phyloP scores from a whole-genome alignment of 2,888 invertebrate genomes.

The Amblyjoppa proteus region DNA sequence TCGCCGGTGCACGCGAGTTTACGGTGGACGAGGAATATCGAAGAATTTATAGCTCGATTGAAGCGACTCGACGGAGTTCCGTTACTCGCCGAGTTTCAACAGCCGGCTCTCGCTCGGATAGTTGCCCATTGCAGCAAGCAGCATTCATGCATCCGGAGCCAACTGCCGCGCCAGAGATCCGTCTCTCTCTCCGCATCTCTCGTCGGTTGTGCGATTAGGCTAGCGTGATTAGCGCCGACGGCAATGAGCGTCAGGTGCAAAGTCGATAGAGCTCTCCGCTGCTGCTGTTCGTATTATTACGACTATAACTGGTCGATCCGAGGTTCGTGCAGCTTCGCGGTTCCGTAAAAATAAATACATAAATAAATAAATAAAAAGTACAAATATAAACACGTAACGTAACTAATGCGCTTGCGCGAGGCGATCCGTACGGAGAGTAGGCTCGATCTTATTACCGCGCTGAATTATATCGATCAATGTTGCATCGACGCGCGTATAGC shows the following conservation, averaged over 20 bases:
- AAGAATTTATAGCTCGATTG: conserved; percentile 53
- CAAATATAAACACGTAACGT: not conserved
- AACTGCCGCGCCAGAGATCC: conserved; percentile 32
- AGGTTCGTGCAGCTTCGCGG: not conserved
- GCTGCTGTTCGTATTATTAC: not conserved
- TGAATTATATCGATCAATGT: not conserved
- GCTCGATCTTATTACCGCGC: not conserved
- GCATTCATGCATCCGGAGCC: conserved; percentile 27
- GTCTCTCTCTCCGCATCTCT: conserved; percentile 28
- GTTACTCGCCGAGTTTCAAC: conserved; percentile 52
- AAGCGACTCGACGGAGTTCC: conserved; percentile 46
- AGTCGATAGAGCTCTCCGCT: conserved; percentile 62
- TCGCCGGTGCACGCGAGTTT: conserved; percentile 8
- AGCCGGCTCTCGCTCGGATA: conserved; percentile 18
- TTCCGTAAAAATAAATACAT: not conserved
- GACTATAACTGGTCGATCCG: not conserved
- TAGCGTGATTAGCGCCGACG: conserved; percentile 69
- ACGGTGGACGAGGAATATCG: conserved; percentile 47
- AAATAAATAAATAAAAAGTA: not conserved
- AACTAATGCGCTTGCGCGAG: not conserved
- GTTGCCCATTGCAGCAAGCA: conserved; percentile 30
- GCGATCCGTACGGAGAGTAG: not conserved
- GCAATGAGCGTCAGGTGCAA: conserved; percentile 70
- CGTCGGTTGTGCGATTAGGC: conserved; percentile 64
- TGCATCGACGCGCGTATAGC: not conserved